phyloP scores from a whole-genome alignment of 2,797 vertebrate species.

The Phataginus tetradactyla region DNA sequence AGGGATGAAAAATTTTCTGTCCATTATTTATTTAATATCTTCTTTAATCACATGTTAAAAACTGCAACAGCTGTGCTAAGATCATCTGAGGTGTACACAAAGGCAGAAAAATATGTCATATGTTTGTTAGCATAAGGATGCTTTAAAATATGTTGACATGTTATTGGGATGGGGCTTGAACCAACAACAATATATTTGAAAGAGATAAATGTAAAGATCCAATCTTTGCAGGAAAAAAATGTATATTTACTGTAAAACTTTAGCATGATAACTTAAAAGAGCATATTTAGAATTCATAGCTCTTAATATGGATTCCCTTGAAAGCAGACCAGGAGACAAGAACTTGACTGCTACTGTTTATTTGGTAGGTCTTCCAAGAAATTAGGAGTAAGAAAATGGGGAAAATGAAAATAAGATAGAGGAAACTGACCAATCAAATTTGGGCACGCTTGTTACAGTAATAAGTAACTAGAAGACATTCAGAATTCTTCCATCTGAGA shows the following conservation, averaged over 20 bases:
- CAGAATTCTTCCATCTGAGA: background rate
- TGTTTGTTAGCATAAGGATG: background rate
- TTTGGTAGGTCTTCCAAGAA: background rate
- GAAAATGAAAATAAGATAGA: background rate
- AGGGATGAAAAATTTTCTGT: background rate
- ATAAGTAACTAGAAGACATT: background rate
- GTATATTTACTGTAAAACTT: background rate
- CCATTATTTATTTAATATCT: background rate
- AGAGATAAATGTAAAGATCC: background rate
- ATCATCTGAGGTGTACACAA: background rate
- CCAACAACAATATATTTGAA: background rate
- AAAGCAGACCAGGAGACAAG: background rate
- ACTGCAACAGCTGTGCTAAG: background rate
- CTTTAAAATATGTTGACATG: background rate
- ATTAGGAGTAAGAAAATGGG: background rate
- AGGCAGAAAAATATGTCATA: background rate
- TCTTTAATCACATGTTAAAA: background rate
- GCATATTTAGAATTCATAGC: background rate
- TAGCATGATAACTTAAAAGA: background rate
- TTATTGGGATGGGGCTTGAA: background rate
- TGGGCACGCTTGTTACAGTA: background rate
- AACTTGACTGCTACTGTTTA: background rate
- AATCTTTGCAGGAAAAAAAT: background rate
- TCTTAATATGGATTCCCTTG: background rate
- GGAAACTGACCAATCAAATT: background rate